Evolutionary conservation across 2,888 invertebrate species (phyloP), one percentile per base, ranked within the genome.

Genomic region (Scaeva pyrastri): DNA sequence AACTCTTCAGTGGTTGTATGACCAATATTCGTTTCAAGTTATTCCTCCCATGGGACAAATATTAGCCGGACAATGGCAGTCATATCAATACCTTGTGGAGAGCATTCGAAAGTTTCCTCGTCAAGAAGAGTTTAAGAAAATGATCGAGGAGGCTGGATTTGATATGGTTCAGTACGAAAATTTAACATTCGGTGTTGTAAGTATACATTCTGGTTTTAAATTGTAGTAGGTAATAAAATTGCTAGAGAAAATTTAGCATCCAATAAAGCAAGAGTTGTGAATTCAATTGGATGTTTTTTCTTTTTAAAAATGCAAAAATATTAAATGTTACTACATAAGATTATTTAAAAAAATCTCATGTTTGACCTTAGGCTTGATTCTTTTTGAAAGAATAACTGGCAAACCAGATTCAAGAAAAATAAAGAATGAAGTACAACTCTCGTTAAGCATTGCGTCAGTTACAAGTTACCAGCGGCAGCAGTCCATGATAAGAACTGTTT

Each of bases 81-180:
- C 99, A 0, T 99, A 99, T 93, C 97, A 98, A 93, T 99, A 99
- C 93, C 94, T 99, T 52, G 98, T 99, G 0, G 99, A 99, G 93
- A 99, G 99, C 93, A 99, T 99, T 89, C 94, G 98, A 45, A 96
- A 97, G 91, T 99, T 99, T 93, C 99, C 99, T 0, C 95, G 96
- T 89, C 99, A 99, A 95, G 96, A 97, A 84, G 95, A 95, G 66
- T 99, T 99, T 93, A 96, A 97, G 91, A 89, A 91, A 3, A 97
- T 99, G 97, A 98, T 99, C 66, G 95, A 96, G 91, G 93, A 95
- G 39, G 97, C 98, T 0, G 99, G 99, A 7, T 99, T 99, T 93
- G 93, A 95, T 52, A 94, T 95, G 90, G 98, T 98, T 0, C 94
- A 94, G 0, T 98, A 97, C 91, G 97, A 98, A 93, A 98, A 99